Base-by-base conservation (phyloP, 2,888 invertebrate genomes). In the Aspidiotus destructor region DNA sequence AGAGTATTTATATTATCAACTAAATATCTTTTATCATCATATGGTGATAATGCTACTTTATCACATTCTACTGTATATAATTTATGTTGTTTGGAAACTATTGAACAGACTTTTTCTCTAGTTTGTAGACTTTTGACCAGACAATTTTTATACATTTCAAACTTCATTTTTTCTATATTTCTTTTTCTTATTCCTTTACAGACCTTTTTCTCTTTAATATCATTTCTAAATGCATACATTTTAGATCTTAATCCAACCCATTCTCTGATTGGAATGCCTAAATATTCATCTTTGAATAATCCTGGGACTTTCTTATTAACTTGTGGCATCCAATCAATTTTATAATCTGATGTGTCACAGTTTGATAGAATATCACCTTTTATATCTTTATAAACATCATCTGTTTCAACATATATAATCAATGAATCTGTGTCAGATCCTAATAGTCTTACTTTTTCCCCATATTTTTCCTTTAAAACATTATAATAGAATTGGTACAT, bases 11-110 rank as follows among this genome's bases (percentile, higher is more conserved):
- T 62, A 15, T 55, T 55, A 55, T 48, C 60, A 28, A 60, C 41
- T 60, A 60, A 60, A 60, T 60, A 60, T 60, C 60, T 60, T 60
- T 60, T 62, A 62, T 62, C 62, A 13, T 62, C 62, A 44, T 62
- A 62, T 62, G 62, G 62, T 15, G 62, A 62, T 62, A 62, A 62
- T 62, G 62, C 41, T 2, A 53, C 16, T 63, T 53, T 63, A 52
- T 63, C 63, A 41, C 7, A 9, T 62, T 63, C 63, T 53, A 63
- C 63, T 53, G 17, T 63, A 53, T 53, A 40, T 7, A 60, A 52
- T 53, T 28, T 52, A 63, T 53, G 44, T 44, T 62, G 3, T 44
- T 62, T 62, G 44, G 62, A 62, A 6, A 42, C 15, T 44, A 62
- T 62, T 44, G 62, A 62, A 63, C 53, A 28, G 10, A 17, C 52